phyloP scores from a whole-genome alignment of 2,113 vertebrate genomes.

The Himantopus leucocephalus region DNA sequence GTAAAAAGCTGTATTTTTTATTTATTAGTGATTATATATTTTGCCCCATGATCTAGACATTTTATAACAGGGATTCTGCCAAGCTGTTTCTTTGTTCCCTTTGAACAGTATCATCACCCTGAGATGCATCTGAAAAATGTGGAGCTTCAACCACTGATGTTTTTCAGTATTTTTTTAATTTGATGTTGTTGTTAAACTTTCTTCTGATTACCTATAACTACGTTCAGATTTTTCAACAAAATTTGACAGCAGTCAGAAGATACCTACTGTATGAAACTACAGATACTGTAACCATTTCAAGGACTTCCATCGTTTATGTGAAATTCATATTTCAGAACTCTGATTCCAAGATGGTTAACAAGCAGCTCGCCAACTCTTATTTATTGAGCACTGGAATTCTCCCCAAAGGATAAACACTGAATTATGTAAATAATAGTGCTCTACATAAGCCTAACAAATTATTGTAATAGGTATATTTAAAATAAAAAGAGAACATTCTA shows the following conservation, averaged over 20 bases:
- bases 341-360: slow-evolving; percentile 48
- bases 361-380: slow-evolving; percentile 62
- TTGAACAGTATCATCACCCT: neutral
- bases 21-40: slow-evolving; percentile 37
- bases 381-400: slow-evolving; percentile 66
- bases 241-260: slow-evolving; percentile 24
- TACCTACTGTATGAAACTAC: slow-evolving; percentile 44
- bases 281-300: slow-evolving; percentile 57
- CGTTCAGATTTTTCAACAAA: slow-evolving; percentile 43
- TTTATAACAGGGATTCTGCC: slow-evolving; percentile 12
- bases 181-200: slow-evolving; percentile 9
- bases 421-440: slow-evolving; percentile 75
- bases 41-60: slow-evolving; percentile 17
- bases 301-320: slow-evolving; percentile 33
- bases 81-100: neutral
- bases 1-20: slow-evolving; percentile 47
- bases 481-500: slow-evolving; percentile 77
- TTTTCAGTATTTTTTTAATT: slow-evolving; percentile 43
- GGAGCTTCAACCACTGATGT: slow-evolving; percentile 8
- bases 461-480: slow-evolving; percentile 79
- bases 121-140: slow-evolving; percentile 25
- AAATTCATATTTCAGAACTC: slow-evolving; percentile 44
- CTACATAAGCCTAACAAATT: slow-evolving; percentile 72
- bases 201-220: slow-evolving; percentile 53
- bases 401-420: slow-evolving; percentile 64